phyloP scores from a whole-genome alignment of 2,888 invertebrate genomes.

The Tribolium freemani region DNA sequence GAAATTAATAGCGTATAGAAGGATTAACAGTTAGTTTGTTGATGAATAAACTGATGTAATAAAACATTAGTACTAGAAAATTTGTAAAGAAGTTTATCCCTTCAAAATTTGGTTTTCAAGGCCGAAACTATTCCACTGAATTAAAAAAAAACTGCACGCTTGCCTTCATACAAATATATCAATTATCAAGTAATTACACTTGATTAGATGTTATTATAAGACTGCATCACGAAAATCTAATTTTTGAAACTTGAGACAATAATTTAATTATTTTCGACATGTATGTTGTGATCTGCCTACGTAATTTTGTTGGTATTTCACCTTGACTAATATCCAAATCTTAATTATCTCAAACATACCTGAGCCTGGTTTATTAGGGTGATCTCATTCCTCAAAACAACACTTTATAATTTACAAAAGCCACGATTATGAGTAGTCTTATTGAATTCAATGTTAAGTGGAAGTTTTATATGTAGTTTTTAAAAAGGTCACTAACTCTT shows the following conservation, averaged over 20 bases:
- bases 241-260: conserved; percentile 1
- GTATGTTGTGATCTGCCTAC: neutral
- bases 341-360: conserved; percentile 19
- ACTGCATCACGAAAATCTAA: neutral
- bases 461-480: neutral
- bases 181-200: neutral
- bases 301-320: conserved; percentile 30
- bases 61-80: neutral
- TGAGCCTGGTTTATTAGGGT: conserved; percentile 4
- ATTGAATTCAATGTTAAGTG: too few species aligned
- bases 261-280: conserved; percentile 13
- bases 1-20: conserved; percentile 12
- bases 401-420: neutral
- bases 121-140: neutral
- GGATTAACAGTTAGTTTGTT: conserved; percentile 23
- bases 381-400: conserved; percentile 9
- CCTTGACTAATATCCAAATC: conserved; percentile 31
- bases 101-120: neutral
- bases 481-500: conserved; percentile 21
- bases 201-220: conserved; percentile 4
- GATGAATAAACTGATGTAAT: neutral
- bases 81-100: neutral
- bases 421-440: neutral
- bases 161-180: conserved; percentile 1
- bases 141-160: neutral